Base-by-base conservation (phyloP, 2,113 vertebrate species). In the Lophotis ruficrista region DNA sequence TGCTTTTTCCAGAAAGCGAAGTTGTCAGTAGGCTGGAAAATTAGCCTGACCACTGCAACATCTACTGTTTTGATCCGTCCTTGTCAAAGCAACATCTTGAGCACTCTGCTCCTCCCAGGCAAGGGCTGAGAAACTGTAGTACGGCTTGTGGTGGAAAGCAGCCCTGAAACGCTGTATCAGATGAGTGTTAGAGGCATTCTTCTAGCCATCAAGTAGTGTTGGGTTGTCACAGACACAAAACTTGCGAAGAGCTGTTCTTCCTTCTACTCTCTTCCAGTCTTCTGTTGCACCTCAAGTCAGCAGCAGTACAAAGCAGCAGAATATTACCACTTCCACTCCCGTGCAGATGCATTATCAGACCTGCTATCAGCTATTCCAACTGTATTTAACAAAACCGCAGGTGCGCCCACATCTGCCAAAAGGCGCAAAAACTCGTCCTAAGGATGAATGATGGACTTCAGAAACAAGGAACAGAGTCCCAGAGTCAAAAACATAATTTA, bases 371-470 rank as follows among this genome's bases (percentile, higher is more conserved):
- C n/a, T 37, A 10, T 56, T 3, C 5, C 33, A 50, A n/a, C 20
- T 0, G 0, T 54, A 41, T 60, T 48, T 57, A 58, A 30, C 28
- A 79, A 71, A 64, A n/a, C 5, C 12, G 7, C 13, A 33, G 23
- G 3, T 64, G 15, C 68, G 28, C 9, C 25, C 3, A 0, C 71
- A 23, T 47, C 33, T 83, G 23, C 45, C 47, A 41, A 60, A 91
- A 79, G 23, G 6, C n/a, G 47, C 12, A 7, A 66, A 76, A 51
- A 8, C 2, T 4, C 41, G 21, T 45, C 0, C 0, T n/a, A 33
- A 53, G 4, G 15, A 11, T 33, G 25, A 92, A 51, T 35, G 2
- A 23, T 0, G 0, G 45, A 43, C 35, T 68, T 83, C 23, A 83
- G 76, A 77, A 54, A 33, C 4, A 1, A 71, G 54, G 20, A 47